Evolutionary conservation across 2,888 invertebrate genomes (phyloP), one percentile per base, ranked within the genome.

Genomic region (Mechanitis messenoides): DNA sequence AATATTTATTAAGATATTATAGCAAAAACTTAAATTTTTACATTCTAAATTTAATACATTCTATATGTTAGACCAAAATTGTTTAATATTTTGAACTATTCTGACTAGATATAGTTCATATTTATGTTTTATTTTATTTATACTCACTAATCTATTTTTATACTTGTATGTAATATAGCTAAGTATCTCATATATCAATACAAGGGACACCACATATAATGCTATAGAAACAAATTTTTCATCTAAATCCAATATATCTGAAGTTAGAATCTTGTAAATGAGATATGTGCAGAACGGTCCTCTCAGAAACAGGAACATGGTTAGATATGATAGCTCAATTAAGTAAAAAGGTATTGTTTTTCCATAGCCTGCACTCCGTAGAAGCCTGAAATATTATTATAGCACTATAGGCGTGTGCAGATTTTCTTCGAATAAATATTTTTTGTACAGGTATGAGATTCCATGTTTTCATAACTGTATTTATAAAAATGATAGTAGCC

Each of bases 271-370:
- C 64, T 79, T 78, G 68, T 77, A 79, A 12, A 90, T 72, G n/a
- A 91, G 73, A 68, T 85, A 88, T 1, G 91, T 87, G 28, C 93
- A 93, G 33, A 92, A 70, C 1, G 91, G 61, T 1, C 92, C 89
- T 28, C 93, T 83, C 46, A 92, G 74, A 0, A 76, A 35, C 9
- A 92, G 65, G 71, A 93, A 93, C 56, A 87, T 62, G 0, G 77
- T 31, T 45, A 92, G 77, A 71, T 92, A 93, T 4, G 78, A 59
- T 35, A 87, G 68, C 75, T 93, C 93, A 6, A 92, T 83, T 9
- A 83, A 53, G 5, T 78, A 74, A 73, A 83, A 92, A 46, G 91
- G 42, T 1, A 71, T 60, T 3, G 91, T 85, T 58, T 85, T 79
- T 28, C 87, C 85, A 69, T 85, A 84, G 45, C 92, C 92, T 63